Evolutionary conservation across 1,140 invertebrate species (phyloP), one percentile per base, ranked within the genome.

Genomic region (Lepidotrigona ventralis): DNA sequence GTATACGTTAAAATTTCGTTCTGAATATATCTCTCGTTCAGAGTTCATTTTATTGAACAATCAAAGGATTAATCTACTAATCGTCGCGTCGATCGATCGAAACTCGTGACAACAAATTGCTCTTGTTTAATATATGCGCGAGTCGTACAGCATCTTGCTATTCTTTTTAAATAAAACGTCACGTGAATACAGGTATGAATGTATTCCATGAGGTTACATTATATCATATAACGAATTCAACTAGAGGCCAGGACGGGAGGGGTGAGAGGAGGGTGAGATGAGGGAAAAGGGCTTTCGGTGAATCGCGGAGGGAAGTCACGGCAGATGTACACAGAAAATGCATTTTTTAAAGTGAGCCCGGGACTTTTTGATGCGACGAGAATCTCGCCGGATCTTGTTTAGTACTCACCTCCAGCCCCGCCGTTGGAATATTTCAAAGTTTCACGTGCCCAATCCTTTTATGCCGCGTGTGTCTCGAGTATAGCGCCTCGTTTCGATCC

Each of bases 261-360:
- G n/a, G n/a, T n/a, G 51, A 39, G 33, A 8, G 39, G 39, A 29
- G 51, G 71, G 54, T 46, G 21, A 51, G 29, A 51, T 1, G 5
- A 51, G 8, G 54, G n/a, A 26, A 69, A 46, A 70, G 68, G 70
- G 33, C 54, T 53, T 19, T 21, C 21, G 39, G 14, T 23, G 29
- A 33, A 51, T 33, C 69, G 11, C 19, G 58, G 21, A 54, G 79
- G 51, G 39, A 81, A 75, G 71, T 75, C 79, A 54, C 71, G 71
- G 53, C 19, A 58, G 33, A 58, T 56, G 73, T 82, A 69, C 63
- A 82, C 63, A 69, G 73, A 69, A 82, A 82, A 82, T 82, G 80
- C 80, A 82, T 82, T 76, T 82, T 82, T 82, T 76, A 82, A 77
- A 82, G 80, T 58, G 80, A 77, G 54, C 64, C 79, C 33, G 79